Percentiles rank a stretch among this genome's conserved stretches.
phyloP scores from a whole-genome alignment of 2,888 invertebrate genomes.

The Mimachlamys varia region DNA sequence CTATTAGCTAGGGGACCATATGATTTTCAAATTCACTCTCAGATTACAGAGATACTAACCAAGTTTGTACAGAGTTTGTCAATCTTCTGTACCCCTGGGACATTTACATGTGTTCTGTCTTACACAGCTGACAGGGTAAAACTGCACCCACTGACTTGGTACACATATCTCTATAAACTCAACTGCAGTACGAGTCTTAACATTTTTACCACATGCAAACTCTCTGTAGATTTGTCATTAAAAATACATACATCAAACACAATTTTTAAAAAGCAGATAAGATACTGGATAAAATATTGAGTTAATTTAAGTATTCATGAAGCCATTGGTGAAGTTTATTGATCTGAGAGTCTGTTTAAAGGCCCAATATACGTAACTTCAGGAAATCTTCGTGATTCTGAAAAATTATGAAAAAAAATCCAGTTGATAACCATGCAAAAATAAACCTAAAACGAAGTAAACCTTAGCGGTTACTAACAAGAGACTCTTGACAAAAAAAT shows the following conservation, averaged over 20 bases:
- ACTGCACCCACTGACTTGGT: not conserved
- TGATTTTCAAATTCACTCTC: too few species aligned
- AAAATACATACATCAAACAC: not conserved
- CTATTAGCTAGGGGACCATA: too few species aligned
- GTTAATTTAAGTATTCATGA: conserved; percentile 2
- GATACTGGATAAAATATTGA: not conserved
- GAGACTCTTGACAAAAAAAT: too few species aligned
- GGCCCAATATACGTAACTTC: too few species aligned
- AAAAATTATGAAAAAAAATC: too few species aligned
- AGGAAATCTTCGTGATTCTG: too few species aligned
- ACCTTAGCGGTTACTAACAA: too few species aligned
- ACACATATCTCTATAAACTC: not conserved
- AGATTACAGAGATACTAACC: not conserved
- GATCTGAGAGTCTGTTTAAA: not conserved
- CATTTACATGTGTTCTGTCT: not conserved
- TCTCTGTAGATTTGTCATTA: not conserved
- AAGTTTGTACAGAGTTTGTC: not conserved
- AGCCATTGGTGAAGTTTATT: not conserved
- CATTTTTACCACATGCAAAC: not conserved
- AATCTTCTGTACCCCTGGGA: not conserved
- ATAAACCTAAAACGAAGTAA: too few species aligned
- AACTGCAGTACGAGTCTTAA: not conserved
- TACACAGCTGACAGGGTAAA: not conserved
- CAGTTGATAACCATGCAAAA: too few species aligned
- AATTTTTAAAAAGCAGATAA: not conserved